Evolutionary conservation across 2,888 invertebrate species (phyloP).

Genomic region (Erebia ligea): DNA sequence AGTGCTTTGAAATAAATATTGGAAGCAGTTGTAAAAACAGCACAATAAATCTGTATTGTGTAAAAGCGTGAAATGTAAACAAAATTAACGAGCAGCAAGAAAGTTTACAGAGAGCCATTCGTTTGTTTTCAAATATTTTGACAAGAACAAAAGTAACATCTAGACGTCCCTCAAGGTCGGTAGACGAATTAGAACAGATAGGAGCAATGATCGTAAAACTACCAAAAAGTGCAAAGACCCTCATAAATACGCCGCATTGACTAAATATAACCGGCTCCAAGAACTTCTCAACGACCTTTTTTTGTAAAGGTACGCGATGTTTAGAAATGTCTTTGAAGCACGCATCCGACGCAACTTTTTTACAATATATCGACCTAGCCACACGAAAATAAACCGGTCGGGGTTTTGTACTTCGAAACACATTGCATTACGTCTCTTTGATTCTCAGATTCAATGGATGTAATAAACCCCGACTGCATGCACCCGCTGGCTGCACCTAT

Average conservation of each 20-base stretch:
- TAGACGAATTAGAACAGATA: slow-evolving; percentile 53
- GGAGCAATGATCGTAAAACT: slow-evolving; percentile 40
- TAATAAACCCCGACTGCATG: slow-evolving; percentile 24
- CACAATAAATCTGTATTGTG: slow-evolving; percentile 9
- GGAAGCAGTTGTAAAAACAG: slow-evolving; percentile 1
- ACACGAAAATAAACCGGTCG: slow-evolving; percentile 60
- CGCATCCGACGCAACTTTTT: slow-evolving; percentile 44
- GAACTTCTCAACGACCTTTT: slow-evolving; percentile 40
- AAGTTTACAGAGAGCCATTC: slow-evolving; percentile 23
- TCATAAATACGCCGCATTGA: slow-evolving; percentile 36
- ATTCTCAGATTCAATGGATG: slow-evolving; percentile 32
- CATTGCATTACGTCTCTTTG: slow-evolving; percentile 56
- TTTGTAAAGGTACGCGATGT: slow-evolving; percentile 35
- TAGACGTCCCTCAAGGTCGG: slow-evolving; percentile 64
- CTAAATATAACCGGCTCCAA: slow-evolving; percentile 28
- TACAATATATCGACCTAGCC: slow-evolving; percentile 43
- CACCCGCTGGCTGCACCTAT: slow-evolving; percentile 13
- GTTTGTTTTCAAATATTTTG: slow-evolving; percentile 33
- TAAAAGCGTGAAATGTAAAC: slow-evolving; percentile 21
- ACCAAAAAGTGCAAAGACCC: slow-evolving; percentile 42
- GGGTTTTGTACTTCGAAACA: slow-evolving; percentile 54
- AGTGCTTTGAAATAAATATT: background rate
- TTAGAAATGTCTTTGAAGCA: slow-evolving; percentile 47
- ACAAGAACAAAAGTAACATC: slow-evolving; percentile 43
- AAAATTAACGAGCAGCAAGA: slow-evolving; percentile 11